phyloP scores from a whole-genome alignment of 2,888 invertebrate species.

The Gisinianus flammeolus region DNA sequence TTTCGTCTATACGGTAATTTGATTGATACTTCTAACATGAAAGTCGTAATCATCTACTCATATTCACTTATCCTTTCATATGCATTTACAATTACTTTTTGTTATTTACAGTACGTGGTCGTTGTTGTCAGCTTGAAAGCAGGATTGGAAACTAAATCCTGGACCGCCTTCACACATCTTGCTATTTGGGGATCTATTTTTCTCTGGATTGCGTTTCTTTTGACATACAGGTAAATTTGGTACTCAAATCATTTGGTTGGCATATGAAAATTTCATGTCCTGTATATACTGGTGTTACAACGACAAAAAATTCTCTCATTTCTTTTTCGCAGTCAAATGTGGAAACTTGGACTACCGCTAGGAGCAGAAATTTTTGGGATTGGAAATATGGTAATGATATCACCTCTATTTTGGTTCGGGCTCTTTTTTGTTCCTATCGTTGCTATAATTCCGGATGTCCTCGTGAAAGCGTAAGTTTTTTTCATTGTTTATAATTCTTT shows the following conservation, averaged over 20 bases:
- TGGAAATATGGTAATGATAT: conserved; percentile 85
- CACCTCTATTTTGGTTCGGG: conserved; percentile 93
- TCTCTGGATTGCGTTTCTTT: conserved; percentile 90
- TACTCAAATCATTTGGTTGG: no score
- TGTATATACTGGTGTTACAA: no score
- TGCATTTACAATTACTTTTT: conserved; percentile 38
- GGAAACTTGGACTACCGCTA: conserved; percentile 66
- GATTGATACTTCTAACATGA: no score
- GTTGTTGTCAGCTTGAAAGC: conserved; percentile 98
- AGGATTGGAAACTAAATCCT: conserved; percentile 92
- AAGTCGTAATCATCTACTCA: no score
- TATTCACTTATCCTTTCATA: no score
- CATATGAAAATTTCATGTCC: no score
- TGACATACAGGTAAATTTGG: conserved; percentile 76
- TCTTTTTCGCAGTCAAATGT: conserved; percentile 62
- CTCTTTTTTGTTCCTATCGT: conserved; percentile 86
- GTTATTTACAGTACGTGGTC: conserved; percentile 82
- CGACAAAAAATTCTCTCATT: no score
- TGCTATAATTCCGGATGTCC: conserved; percentile 85
- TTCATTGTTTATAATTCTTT: conserved; percentile 61
- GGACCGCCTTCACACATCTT: conserved; percentile 94
- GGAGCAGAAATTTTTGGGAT: conserved; percentile 95
- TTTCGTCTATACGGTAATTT: conserved; percentile 89
- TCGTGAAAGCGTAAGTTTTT: conserved; percentile 82
- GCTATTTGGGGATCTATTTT: conserved; percentile 96